Evolutionary conservation across 2,797 vertebrate genomes (phyloP), one percentile per base, ranked within the genome.

Genomic region (Dendrocincla fuliginosa): DNA sequence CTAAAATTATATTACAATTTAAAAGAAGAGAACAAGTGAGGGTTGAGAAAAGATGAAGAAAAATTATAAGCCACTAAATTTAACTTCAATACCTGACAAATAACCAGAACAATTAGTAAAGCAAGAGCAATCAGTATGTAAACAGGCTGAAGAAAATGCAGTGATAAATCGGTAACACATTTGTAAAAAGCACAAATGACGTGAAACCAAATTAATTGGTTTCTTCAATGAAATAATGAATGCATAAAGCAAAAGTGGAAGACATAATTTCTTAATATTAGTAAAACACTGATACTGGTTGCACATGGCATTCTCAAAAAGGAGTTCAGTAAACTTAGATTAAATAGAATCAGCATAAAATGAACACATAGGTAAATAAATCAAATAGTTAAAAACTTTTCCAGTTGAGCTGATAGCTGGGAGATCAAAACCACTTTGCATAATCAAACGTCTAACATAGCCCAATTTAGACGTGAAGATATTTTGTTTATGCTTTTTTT

Each of bases 41-140:
- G 15, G 33, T 47, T 63, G 46, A 75, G 35, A 30, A 76, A 84
- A 77, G 71, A 87, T 60, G 65, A 91, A 81, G 76, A 94, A 86
- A 52, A 95, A 94, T 95, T 95, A 93, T 56, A 80, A 59, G 68
- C 67, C 57, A 50, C 87, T 93, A 87, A 87, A 91, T 95, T 87
- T 93, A 93, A 87, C 81, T 95, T 93, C 74, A 75, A 65, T 89
- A 93, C 50, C 87, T 91, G 89, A 94, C 79, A 90, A 94, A 89
- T 86, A 96, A 73, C 83, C 91, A 53, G 71, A 97, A 93, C 71
- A 90, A 95, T 95, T 97, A 96, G 92, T 73, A 90, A 95, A 95
- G 93, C 93, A 93, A 93, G 90, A 96, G 71, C 80, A 96, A 81
- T 88, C 87, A 50, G 68, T 95, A 60, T 89, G 71, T 89, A 96